Evolutionary conservation across 2,797 vertebrate species (phyloP).

Genomic region (Cercopithecus diana): DNA sequence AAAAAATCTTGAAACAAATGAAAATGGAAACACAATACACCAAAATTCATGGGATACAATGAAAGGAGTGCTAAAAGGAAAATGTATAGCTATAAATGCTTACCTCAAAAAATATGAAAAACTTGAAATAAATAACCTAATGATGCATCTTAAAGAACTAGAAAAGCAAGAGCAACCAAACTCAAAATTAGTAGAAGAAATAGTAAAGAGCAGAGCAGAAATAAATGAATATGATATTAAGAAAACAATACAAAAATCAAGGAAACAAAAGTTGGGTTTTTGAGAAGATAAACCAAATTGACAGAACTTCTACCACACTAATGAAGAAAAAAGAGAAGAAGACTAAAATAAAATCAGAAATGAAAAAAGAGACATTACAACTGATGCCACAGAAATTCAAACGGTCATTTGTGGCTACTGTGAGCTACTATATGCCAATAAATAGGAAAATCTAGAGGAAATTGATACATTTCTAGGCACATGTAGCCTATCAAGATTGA

Average conservation of each 20-base stretch:
- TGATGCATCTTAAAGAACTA: background rate
- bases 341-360: background rate
- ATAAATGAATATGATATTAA: background rate
- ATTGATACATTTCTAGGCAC: background rate
- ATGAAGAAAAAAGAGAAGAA: background rate
- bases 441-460: background rate
- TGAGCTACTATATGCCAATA: background rate
- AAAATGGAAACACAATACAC: background rate
- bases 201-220: background rate
- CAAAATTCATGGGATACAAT: background rate
- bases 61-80: background rate
- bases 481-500: background rate
- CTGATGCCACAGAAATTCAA: background rate
- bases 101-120: background rate
- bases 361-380: background rate
- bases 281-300: background rate
- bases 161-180: background rate
- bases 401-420: background rate
- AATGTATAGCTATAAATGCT: background rate
- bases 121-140: background rate
- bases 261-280: background rate
- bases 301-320: background rate
- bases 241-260: background rate
- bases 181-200: background rate
- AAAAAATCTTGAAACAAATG: background rate